These are phyloP conservation scores for Chondrilla cf. caribensis DNA, from an alignment of 37 sponge, comb jelly and placozoan genomes.

Conservation along the genomic window DNA sequence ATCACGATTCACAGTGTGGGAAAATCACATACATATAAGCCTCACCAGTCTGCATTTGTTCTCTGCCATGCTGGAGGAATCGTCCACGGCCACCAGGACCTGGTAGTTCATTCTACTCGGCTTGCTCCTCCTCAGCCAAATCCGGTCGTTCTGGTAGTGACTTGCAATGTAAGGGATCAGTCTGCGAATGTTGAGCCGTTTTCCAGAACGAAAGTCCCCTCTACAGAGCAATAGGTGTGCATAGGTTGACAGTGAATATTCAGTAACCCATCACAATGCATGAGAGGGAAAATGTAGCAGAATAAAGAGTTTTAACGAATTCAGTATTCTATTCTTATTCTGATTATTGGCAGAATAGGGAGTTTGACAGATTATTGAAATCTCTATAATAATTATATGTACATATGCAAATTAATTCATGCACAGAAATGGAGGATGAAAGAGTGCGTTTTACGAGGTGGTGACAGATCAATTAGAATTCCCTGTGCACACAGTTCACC, in stretches of 20 bases:
- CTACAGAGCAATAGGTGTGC: too few species aligned
- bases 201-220: constrained; percentile 94
- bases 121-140: constrained; percentile 92
- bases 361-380: too few species aligned
- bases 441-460: too few species aligned
- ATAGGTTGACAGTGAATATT: too few species aligned
- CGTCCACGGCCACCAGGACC: constrained; percentile 89
- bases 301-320: background rate
- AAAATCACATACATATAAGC: background rate
- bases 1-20: too few species aligned
- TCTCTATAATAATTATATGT: too few species aligned
- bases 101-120: constrained; percentile 88
- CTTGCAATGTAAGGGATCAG: constrained; percentile 98
- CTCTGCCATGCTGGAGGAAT: constrained; percentile 86
- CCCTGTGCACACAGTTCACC: too few species aligned
- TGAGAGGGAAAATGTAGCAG: background rate
- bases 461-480: too few species aligned
- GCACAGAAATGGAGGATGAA: too few species aligned
- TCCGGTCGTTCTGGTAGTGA: constrained; percentile 89
- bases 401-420: too few species aligned
- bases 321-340: background rate
- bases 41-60: constrained; percentile 67
- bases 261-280: too few species aligned
- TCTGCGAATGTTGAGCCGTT: constrained; percentile 91
- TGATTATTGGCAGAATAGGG: background rate